Percentiles rank a stretch among this genome's conserved stretches.
Evolutionary conservation across 2,888 invertebrate genomes (phyloP).

Genomic region (Auanema freiburgensis): DNA sequence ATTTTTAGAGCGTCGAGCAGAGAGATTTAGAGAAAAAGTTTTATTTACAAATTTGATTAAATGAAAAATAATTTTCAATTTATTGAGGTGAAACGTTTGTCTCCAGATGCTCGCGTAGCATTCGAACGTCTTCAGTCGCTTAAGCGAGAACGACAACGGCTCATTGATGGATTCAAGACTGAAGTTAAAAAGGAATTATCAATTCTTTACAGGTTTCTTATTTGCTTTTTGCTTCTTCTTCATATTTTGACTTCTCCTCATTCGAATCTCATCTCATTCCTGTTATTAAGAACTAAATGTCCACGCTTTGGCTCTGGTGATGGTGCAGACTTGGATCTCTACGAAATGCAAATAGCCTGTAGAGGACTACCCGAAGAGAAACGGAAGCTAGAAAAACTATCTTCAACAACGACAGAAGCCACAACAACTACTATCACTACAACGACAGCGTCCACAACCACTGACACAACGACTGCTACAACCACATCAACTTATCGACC

Average conservation of each 20-base stretch:
- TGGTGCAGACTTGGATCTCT: background rate
- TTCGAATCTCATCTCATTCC: no score
- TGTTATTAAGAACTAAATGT: background rate
- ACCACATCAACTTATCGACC: no score
- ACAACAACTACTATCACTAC: no score
- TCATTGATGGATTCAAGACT: background rate
- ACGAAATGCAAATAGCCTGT: slow-evolving; percentile 2
- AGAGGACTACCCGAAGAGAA: background rate
- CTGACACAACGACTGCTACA: no score
- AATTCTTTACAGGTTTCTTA: background rate
- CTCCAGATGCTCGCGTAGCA: slow-evolving; percentile 1
- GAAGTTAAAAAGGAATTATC: background rate
- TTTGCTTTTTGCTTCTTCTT: background rate
- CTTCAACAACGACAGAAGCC: no score
- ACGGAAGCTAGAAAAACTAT: no score
- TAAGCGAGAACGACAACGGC: background rate
- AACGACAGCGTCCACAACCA: no score
- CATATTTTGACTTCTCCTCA: no score
- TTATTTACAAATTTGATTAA: no score
- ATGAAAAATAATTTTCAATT: no score
- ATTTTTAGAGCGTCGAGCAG: slow-evolving; percentile 6
- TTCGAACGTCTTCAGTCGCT: background rate
- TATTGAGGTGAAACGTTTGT: slow-evolving; percentile 3
- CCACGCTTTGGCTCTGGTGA: slow-evolving; percentile 1
- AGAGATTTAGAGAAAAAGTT: slow-evolving; percentile 17